phyloP scores from a whole-genome alignment of 53 echinoderm and acorn worm genomes.

The Astropecten irregularis region DNA sequence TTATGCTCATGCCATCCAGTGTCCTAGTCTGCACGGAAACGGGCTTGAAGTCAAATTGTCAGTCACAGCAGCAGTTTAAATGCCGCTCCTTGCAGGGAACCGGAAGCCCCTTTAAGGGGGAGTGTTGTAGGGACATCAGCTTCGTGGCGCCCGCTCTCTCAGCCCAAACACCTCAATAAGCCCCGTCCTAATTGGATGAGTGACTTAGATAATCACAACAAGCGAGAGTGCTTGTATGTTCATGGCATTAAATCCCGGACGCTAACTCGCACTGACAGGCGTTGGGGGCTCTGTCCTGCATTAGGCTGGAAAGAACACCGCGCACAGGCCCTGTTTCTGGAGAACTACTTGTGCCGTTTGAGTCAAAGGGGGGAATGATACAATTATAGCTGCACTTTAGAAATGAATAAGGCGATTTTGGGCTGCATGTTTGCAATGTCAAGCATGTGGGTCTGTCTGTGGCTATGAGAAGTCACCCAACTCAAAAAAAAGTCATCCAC shows the following conservation, averaged over 20 bases:
- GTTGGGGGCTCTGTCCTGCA: constrained; percentile 44
- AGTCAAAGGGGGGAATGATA: not conserved
- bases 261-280: constrained; percentile 54
- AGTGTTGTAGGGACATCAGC: constrained; percentile 5
- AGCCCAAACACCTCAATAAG: constrained; percentile 55
- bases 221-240: constrained; percentile 56
- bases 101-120: constrained; percentile 30
- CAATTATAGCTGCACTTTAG: constrained; percentile 38
- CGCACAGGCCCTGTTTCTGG: not conserved
- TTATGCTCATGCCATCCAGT: too few species aligned
- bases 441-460: not conserved
- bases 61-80: too few species aligned
- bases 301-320: too few species aligned
- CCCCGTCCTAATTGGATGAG: constrained; percentile 58
- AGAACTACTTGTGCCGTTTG: constrained; percentile 16
- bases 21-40: too few species aligned
- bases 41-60: too few species aligned
- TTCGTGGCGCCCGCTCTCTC: constrained; percentile 54
- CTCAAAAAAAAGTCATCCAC: too few species aligned
- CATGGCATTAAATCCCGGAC: constrained; percentile 55
- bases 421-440: not conserved
- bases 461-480: too few species aligned
- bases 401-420: constrained; percentile 13
- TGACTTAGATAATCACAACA: constrained; percentile 59
- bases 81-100: too few species aligned